Evolutionary conservation across 1,140 invertebrate species (phyloP).

Genomic region (Bactericera cockerelli): DNA sequence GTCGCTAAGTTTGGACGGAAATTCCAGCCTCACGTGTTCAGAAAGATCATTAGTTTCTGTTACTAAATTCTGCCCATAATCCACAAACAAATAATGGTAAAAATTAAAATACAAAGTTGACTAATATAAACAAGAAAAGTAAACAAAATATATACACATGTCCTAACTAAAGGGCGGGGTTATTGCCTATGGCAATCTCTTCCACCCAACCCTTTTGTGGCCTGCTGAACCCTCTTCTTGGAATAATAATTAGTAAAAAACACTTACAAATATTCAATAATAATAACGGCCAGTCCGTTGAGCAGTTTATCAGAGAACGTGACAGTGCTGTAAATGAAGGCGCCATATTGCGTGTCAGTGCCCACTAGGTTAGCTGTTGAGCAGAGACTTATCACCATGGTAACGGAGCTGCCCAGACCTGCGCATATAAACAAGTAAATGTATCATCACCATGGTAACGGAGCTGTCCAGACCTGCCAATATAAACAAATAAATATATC

Average conservation of each 20-base stretch:
- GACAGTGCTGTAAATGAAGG: conserved; percentile 83
- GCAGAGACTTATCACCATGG: conserved; percentile 78
- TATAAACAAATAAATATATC: conserved; percentile 29
- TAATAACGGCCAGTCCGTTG: conserved; percentile 68
- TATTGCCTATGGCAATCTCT: too few relatives aligned
- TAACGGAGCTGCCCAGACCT: conserved; percentile 70
- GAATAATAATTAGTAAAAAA: too few relatives aligned
- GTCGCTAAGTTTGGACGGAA: not conserved
- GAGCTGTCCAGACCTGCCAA: conserved; percentile 71
- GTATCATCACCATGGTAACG: conserved; percentile 65
- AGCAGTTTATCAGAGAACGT: conserved; percentile 88
- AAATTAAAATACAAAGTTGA: too few relatives aligned
- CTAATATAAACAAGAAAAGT: too few relatives aligned
- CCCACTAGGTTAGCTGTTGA: conserved; percentile 84
- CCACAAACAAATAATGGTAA: too few relatives aligned
- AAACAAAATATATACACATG: too few relatives aligned
- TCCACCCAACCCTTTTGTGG: too few relatives aligned
- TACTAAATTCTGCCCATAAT: too few relatives aligned
- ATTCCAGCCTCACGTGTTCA: not conserved
- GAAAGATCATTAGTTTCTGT: too few relatives aligned
- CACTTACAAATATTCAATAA: conserved; percentile 64
- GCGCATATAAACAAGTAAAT: too few relatives aligned
- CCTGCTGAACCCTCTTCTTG: too few relatives aligned
- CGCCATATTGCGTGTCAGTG: conserved; percentile 69
- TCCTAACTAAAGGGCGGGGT: too few relatives aligned